Evolutionary conservation across 2,888 invertebrate genomes (phyloP), one percentile per base, ranked within the genome.

Genomic region (Platynereis dumerilii): DNA sequence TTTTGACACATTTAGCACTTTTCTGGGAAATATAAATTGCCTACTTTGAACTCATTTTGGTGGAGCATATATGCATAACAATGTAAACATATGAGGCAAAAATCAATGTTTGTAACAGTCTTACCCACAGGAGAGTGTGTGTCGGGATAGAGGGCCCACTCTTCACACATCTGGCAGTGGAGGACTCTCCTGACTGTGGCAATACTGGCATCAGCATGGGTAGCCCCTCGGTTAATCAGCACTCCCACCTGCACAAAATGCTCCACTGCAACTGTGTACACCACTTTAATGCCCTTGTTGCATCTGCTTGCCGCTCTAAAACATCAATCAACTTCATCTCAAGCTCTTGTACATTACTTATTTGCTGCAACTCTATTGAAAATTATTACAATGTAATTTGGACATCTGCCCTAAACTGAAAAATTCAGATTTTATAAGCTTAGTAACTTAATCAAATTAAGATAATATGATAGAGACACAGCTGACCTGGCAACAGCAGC

Each of bases 101-200:
- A n/a, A n/a, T n/a, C n/a, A n/a, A n/a, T n/a, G n/a, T n/a, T n/a
- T n/a, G n/a, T n/a, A n/a, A n/a, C n/a, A n/a, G n/a, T n/a, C 74
- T 48, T 69, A 79, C 80, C 79, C 34, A 73, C 20, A 2, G 77
- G 77, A 24, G 75, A 69, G 26, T 72, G 64, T 26, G 72, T 68
- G 20, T 71, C 63, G 1, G 79, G 78, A 28, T 69, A 71, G 58
- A 78, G 72, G 5, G 68, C 72, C 64, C 78, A 71, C 57, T 81
- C 80, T 58, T 79, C 77, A 75, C 82, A 82, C 53, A 80, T 73
- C 58, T 75, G 75, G 65, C 82, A 82, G 64, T 81, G 79, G 20
- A 81, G 68, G 3, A 80, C 64, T 7, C 66, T 64, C 5, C 74
- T 61, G 15, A 80, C 65, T 39, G 72, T 22, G 3, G 68, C 65